phyloP scores from a whole-genome alignment of 2,888 invertebrate species.

The Drosophila nigricruria region DNA sequence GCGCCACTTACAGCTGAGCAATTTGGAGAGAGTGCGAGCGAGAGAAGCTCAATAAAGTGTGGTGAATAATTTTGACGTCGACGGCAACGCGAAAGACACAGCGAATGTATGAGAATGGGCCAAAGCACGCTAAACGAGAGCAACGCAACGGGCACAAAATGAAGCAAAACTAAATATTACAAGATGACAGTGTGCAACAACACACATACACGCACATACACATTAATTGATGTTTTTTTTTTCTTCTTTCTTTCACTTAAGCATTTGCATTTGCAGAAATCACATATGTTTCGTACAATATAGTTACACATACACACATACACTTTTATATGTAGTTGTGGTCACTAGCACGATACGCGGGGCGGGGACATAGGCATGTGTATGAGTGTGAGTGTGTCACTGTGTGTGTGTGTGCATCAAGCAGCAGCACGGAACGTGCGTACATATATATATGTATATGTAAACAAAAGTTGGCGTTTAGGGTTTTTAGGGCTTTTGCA shows the following conservation, averaged over 20 bases:
- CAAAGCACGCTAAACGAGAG: conserved; percentile 53
- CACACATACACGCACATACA: too few species aligned
- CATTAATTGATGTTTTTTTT: conserved; percentile 13
- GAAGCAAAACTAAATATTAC: conserved; percentile 38
- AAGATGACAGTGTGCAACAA: conserved; percentile 33
- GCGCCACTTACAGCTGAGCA: conserved; percentile 53
- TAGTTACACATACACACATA: background rate
- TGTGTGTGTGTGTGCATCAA: conserved; percentile 20
- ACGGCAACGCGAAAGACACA: conserved; percentile 26
- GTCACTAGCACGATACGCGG: conserved; percentile 12
- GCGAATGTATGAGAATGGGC: conserved; percentile 60
- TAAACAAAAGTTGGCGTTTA: conserved; percentile 54
- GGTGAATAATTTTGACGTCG: conserved; percentile 51
- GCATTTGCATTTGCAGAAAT: conserved; percentile 25
- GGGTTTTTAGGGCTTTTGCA: conserved; percentile 16
- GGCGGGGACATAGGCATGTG: conserved; percentile 26
- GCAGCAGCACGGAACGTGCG: conserved; percentile 34
- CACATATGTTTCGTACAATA: conserved; percentile 8
- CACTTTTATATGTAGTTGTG: background rate
- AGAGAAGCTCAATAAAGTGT: conserved; percentile 42
- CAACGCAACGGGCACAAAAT: conserved; percentile 39
- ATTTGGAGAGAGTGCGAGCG: conserved; percentile 42
- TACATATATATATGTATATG: conserved; percentile 45
- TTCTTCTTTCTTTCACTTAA: conserved; percentile 9
- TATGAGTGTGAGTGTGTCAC: background rate